Evolutionary conservation across 1,140 invertebrate genomes (phyloP).

Genomic region (Episyrphus balteatus): DNA sequence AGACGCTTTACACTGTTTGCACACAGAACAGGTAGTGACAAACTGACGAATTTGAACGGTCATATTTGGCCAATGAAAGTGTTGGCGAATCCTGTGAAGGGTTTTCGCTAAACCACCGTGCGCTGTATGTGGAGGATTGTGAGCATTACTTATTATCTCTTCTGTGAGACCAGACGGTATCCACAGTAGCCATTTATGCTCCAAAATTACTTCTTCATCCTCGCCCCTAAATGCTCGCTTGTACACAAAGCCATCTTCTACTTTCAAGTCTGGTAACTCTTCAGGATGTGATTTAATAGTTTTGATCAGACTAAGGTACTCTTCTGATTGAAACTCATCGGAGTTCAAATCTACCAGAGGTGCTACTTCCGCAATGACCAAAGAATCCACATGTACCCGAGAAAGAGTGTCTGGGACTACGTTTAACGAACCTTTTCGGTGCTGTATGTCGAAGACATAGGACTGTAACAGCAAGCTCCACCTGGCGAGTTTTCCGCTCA

Average conservation of each 20-base stretch:
- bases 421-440: constrained; percentile 14
- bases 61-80: constrained; percentile 9
- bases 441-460: constrained; percentile 7
- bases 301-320: background rate
- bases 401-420: constrained; percentile 4
- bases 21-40: background rate
- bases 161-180: background rate
- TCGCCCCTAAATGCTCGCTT: background rate
- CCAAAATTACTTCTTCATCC: background rate
- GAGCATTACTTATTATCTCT: background rate
- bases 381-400: no score
- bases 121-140: background rate
- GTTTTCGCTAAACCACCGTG: constrained; percentile 6
- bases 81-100: background rate
- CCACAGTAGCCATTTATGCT: background rate
- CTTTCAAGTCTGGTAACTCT: background rate
- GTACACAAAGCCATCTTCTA: background rate
- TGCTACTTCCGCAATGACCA: background rate
- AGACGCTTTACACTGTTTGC: constrained; percentile 3
- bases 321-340: background rate
- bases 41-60: constrained; percentile 2
- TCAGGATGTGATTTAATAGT: background rate
- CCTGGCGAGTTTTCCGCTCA: no score
- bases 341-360: background rate
- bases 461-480: no score